Evolutionary conservation across 2,797 vertebrate genomes (phyloP).

Genomic region (Ateles fusciceps): DNA sequence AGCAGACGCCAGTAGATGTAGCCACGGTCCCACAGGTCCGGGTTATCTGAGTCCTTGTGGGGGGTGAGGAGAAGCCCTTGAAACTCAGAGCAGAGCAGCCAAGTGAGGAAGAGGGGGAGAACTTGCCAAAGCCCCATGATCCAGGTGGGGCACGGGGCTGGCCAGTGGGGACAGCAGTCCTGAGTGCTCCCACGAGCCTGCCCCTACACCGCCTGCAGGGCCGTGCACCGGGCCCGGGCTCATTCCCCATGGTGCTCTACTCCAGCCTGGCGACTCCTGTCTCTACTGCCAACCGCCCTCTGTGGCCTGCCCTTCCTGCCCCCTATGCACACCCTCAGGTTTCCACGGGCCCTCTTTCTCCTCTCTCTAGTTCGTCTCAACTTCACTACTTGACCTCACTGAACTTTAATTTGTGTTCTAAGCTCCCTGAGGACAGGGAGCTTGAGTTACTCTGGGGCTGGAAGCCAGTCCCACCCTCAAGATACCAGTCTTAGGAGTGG

Average conservation of each 20-base stretch:
- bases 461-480: no score
- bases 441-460: no score
- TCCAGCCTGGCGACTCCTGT: background rate
- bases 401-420: background rate
- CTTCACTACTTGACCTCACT: background rate
- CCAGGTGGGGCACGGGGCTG: background rate
- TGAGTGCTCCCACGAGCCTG: no score
- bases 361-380: background rate
- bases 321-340: background rate
- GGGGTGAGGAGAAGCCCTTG: background rate
- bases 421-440: background rate
- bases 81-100: background rate
- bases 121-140: background rate
- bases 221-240: background rate
- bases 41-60: slow-evolving; percentile 96
- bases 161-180: background rate
- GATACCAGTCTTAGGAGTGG: background rate
- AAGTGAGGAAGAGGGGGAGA: background rate
- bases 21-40: slow-evolving; percentile 95
- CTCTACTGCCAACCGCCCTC: background rate
- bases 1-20: slow-evolving; percentile 96
- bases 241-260: background rate
- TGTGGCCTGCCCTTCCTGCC: background rate
- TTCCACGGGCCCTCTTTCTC: background rate
- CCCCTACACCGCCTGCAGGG: background rate